Base-by-base conservation (phyloP, 2,113 vertebrate genomes). In the Sander lucioperca region DNA sequence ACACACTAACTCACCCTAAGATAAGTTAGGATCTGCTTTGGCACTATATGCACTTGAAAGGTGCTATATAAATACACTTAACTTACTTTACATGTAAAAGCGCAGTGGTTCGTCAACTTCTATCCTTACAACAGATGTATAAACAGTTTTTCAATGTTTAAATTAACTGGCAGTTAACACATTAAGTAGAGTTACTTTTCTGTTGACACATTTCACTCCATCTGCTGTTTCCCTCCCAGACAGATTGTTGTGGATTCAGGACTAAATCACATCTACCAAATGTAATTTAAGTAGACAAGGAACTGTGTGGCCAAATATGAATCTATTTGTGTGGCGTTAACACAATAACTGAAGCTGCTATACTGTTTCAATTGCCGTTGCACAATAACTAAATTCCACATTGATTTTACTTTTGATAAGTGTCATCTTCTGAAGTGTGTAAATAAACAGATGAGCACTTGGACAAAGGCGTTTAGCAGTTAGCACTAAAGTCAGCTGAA, bases 401-500 rank as follows among this genome's bases (percentile, higher is more conserved):
- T 45, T 58, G 18, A 47, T n/a, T 74, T 33, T 59, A 21, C 33
- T 63, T 58, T n/a, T n/a, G 45, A 47, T 47, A 33, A 68, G 71
- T 74, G 11, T 76, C 19, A 0, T 30, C 61, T 48, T 53, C 48
- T 43, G 14, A 53, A 61, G 57, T 50, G 53, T 75, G 57, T 78
- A 57, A 62, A 71, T 50, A 69, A 83, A 15, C 66, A 70, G 68
- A 63, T 66, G 62, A 84, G 65, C 25, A 74, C 27, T 23, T 65
- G 30, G 23, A 77, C 53, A 66, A 75, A 76, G 13, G 62, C 69
- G 27, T 85, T 77, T 16, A 73, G 19, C 45, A 56, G 70, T 58
- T 47, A 6, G 13, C 68, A 13, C 45, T 66, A 67, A 67, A 74
- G 48, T 82, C 45, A 50, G n/a, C 21, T 48, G 7, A 51, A 78